Evolutionary conservation across 1,140 invertebrate genomes (phyloP), one percentile per base, ranked within the genome.

Genomic region (Drosophila burlai): DNA sequence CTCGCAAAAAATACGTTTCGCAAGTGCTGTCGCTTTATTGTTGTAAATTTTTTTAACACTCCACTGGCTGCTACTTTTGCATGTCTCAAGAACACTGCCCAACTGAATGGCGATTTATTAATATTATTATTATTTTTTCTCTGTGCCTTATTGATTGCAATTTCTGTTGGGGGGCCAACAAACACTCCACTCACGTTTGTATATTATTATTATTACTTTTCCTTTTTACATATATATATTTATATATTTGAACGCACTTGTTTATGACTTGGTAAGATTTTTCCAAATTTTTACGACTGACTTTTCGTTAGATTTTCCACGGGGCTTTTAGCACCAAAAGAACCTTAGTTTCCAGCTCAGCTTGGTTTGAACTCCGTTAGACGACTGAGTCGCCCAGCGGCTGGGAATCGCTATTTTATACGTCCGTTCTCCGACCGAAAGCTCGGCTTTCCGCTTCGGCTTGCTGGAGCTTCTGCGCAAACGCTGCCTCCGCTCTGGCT

Each of bases 281-380:
- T 43, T 47, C 31, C 10, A 52, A 63, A 63, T 45, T 62, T 76
- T 59, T 50, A 76, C 63, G 63, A 69, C 60, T 62, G 40, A 45
- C 46, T 59, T 38, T 21, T 73, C 57, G 57, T 54, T 66, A 47
- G 49, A 40, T 38, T 77, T 77, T 49, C 67, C 31, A 60, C 50
- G 64, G 36, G 29, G 40, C 64, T 40, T 52, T 52, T 45, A 71
- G 52, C 77, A 71, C 77, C 61, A 81, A 65, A 89, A 90, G 77
- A 89, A 89, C 73, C n/a, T 45, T 73, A 63, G 72, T 62, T 63
- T 81, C 77, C 68, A 78, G 76, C 68, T 89, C 69, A 73, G 71
- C 68, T 61, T 74, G 71, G 58, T 64, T 84, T 73, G 47, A 84
- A 89, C 84, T 90, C 84, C 81, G 84, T 89, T 90, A 90, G 81